A percentile compares a stretch with the other conserved stretches of the same genome.
phyloP scores from a whole-genome alignment of 2,888 invertebrate genomes.

The Metallyticus violacea region DNA sequence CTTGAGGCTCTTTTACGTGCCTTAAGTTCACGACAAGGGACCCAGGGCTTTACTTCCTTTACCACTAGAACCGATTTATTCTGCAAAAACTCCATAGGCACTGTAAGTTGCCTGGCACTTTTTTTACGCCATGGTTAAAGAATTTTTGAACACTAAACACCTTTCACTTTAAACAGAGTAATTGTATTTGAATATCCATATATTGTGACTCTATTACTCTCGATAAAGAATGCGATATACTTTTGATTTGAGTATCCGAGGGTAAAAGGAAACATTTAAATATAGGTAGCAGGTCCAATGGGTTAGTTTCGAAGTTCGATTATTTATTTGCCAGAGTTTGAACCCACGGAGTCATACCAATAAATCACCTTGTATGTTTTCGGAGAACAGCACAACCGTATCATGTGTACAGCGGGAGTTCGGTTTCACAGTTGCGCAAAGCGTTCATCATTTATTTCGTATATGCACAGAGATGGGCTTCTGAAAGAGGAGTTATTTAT shows the following conservation, averaged over 20 bases:
- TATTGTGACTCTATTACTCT: neutral
- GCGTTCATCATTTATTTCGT: neutral
- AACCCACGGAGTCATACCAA: neutral
- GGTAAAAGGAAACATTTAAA: neutral
- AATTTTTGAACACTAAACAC: neutral
- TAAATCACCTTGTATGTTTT: neutral
- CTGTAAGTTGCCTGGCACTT: too few relatives aligned
- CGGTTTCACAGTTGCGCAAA: neutral
- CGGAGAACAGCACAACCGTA: neutral
- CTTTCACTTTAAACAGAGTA: neutral
- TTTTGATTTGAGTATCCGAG: neutral
- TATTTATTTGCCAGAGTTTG: neutral
- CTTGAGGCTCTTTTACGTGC: too few relatives aligned
- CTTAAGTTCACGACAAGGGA: too few relatives aligned
- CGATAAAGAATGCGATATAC: neutral
- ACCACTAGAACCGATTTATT: too few relatives aligned
- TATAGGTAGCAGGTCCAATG: neutral
- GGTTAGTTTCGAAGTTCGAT: neutral
- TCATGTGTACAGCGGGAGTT: neutral
- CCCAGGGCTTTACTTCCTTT: too few relatives aligned
- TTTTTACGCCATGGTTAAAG: too few relatives aligned
- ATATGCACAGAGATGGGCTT: neutral
- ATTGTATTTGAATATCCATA: neutral
- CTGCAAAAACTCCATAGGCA: too few relatives aligned
- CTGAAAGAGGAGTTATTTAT: neutral